Evolutionary conservation across 37 sponge, comb jelly and placozoan genomes (phyloP).

Genomic region (Crambe crambe): DNA sequence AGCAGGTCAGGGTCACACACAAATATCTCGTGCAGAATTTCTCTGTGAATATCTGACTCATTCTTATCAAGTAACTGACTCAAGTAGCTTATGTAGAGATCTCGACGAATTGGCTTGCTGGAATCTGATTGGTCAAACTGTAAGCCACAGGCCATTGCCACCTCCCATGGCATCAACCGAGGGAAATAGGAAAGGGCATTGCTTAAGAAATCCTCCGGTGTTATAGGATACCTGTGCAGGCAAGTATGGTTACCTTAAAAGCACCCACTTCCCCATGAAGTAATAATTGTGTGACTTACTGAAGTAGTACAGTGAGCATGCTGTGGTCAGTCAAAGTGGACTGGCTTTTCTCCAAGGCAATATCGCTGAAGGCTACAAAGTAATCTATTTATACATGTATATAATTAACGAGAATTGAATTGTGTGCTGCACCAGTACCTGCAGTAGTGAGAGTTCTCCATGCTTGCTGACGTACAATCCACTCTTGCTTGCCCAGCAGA

Average conservation of each 20-base stretch:
- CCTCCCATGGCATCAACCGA: constrained; percentile 20
- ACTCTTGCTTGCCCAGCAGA: constrained; percentile 7
- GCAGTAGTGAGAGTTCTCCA: constrained; percentile 7
- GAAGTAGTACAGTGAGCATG: background rate
- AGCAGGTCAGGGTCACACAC: constrained; percentile 9
- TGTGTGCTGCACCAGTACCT: no score
- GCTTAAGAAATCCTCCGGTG: background rate
- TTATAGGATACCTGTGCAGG: background rate
- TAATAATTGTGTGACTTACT: background rate
- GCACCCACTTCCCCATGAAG: constrained; percentile 1
- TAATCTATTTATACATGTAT: no score
- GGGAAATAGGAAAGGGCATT: background rate
- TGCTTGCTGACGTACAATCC: constrained; percentile 1
- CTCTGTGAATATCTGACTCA: background rate
- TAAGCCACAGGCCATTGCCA: constrained; percentile 17
- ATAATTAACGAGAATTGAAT: no score
- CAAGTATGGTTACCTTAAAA: background rate
- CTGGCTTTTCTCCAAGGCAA: background rate
- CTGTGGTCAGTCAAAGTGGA: background rate
- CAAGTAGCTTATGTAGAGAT: constrained; percentile 6
- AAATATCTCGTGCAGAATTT: constrained; percentile 1
- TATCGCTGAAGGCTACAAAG: no score
- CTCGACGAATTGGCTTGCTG: background rate
- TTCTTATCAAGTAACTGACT: background rate
- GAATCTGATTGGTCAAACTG: constrained; percentile 6